Percentiles rank a stretch among this genome's conserved stretches.
Conservation (phyloP, 2,888 invertebrate genomes). For the Pristionchus exspectatus region DNA sequence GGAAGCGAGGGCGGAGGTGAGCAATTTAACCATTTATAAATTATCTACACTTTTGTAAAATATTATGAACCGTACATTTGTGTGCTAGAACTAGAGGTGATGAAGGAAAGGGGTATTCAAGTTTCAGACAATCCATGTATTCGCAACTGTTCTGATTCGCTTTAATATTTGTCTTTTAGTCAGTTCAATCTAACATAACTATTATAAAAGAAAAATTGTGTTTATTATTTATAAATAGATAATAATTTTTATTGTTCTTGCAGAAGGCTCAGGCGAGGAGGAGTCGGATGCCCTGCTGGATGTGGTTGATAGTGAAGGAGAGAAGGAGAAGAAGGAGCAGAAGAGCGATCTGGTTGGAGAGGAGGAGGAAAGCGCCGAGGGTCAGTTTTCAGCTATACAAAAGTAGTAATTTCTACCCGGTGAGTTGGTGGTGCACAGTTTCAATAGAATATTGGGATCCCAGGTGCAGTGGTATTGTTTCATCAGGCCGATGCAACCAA, state of each 20-base stretch:
- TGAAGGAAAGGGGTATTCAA: neutral
- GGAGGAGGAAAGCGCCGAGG: slow-evolving; percentile 58
- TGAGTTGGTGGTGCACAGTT: neutral
- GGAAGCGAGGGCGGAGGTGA: slow-evolving; percentile 15
- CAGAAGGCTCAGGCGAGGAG: slow-evolving; percentile 36
- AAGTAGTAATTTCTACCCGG: too few relatives aligned
- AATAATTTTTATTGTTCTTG: neutral
- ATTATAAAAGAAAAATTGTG: neutral
- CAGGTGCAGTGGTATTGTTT: too few relatives aligned
- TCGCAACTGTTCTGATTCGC: neutral
- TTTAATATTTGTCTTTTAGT: neutral
- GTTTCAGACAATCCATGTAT: neutral
- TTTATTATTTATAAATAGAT: neutral
- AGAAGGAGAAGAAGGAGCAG: slow-evolving; percentile 23
- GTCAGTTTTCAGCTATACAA: neutral
- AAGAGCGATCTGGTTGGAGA: neutral
- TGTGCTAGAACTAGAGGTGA: too few relatives aligned
- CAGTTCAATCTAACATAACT: neutral
- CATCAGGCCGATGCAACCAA: too few relatives aligned
- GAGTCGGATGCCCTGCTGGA: slow-evolving; percentile 36
- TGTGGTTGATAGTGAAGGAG: neutral
- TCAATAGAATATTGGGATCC: neutral
- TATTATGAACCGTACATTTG: too few relatives aligned
- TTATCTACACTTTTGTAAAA: too few relatives aligned
- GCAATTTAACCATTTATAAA: neutral